These are phyloP conservation scores for Pyrrhia umbra DNA, from an alignment of 2,888 invertebrate genomes.

Conservation along the genomic window DNA sequence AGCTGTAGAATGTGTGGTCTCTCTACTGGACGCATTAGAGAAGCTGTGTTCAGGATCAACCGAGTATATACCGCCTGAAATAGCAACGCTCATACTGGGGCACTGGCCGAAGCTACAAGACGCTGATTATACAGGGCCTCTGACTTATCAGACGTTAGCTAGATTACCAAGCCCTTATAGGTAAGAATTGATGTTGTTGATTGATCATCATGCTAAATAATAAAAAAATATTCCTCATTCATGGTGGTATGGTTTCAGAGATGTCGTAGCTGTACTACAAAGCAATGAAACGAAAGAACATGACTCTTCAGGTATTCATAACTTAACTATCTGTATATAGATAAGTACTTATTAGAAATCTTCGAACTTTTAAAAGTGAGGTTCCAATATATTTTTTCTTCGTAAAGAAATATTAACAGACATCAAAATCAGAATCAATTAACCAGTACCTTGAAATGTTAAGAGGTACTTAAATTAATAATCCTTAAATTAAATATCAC, in stretches of 20 bases:
- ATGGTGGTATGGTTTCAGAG: no score
- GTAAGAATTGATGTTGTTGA: slow-evolving; percentile 71
- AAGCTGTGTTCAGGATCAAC: slow-evolving; percentile 94
- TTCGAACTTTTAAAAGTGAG: not conserved
- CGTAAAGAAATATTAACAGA: no score
- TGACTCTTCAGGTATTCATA: slow-evolving; percentile 84
- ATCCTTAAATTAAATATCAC: no score
- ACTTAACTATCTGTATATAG: not conserved
- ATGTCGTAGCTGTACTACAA: slow-evolving; percentile 93
- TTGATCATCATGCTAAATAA: not conserved
- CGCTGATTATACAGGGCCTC: slow-evolving; percentile 95
- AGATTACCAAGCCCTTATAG: slow-evolving; percentile 95
- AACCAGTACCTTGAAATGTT: no score
- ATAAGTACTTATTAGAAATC: no score
- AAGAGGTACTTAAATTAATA: no score
- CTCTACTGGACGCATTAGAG: slow-evolving; percentile 95
- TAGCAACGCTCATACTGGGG: slow-evolving; percentile 89
- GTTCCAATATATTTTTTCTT: no score
- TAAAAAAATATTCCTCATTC: no score
- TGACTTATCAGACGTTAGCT: slow-evolving; percentile 96
- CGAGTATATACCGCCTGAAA: slow-evolving; percentile 76
- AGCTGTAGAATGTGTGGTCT: slow-evolving; percentile 95
- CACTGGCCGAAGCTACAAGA: slow-evolving; percentile 93
- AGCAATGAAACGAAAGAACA: slow-evolving; percentile 91
- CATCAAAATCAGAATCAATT: no score